phyloP scores from a whole-genome alignment of 1,140 invertebrate genomes.

The Gonioctena quinquepunctata region DNA sequence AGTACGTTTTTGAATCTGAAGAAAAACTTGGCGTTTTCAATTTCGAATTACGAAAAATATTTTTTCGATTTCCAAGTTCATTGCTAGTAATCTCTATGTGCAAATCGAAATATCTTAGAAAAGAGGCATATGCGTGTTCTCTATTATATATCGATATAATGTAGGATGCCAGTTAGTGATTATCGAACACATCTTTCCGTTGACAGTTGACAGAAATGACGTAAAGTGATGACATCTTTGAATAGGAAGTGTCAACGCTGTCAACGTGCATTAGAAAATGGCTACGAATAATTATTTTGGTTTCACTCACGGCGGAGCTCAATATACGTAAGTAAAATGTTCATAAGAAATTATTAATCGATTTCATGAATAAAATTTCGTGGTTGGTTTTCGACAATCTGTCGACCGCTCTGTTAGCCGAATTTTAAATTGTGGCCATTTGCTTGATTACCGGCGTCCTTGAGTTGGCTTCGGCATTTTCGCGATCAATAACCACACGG shows the following conservation, averaged over 20 bases:
- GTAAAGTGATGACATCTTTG: background rate
- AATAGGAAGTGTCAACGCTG: background rate
- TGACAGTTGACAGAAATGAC: background rate
- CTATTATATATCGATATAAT: too few species aligned
- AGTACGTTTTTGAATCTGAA: too few species aligned
- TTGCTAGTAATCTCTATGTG: too few species aligned
- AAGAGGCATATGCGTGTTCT: too few species aligned
- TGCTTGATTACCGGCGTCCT: slow-evolving; percentile 42
- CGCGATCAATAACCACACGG: slow-evolving; percentile 30
- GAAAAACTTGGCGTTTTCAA: too few species aligned
- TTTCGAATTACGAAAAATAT: too few species aligned
- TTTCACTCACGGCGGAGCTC: slow-evolving; percentile 87
- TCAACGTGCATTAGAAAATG: slow-evolving; percentile 60
- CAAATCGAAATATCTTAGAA: too few species aligned
- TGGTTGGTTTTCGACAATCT: background rate
- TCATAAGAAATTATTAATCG: background rate
- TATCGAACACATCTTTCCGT: background rate
- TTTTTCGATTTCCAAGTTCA: too few species aligned
- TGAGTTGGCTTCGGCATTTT: slow-evolving; percentile 46
- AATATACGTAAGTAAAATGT: slow-evolving; percentile 74
- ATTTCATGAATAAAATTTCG: background rate
- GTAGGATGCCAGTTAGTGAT: too few species aligned
- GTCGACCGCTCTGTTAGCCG: background rate
- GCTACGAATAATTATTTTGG: slow-evolving; percentile 92
- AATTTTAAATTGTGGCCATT: background rate